These are phyloP conservation scores for Gasterosteus nipponicus DNA, from an alignment of 2,113 vertebrate genomes.

Conservation along the genomic window DNA sequence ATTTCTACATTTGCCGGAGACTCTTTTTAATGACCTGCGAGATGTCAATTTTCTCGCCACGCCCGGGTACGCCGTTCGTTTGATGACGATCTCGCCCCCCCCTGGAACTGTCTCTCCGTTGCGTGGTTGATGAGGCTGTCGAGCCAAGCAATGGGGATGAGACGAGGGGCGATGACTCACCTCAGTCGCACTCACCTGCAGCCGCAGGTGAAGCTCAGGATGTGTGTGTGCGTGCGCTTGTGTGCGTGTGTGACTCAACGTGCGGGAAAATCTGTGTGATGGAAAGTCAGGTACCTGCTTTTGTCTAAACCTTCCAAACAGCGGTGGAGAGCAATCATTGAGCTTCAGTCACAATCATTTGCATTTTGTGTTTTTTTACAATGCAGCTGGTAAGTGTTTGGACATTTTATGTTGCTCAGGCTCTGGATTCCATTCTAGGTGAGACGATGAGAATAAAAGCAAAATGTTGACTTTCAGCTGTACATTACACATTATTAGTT, in stretches of 20 bases:
- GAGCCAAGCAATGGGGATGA: conserved; percentile 49
- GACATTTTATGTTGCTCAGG: neutral
- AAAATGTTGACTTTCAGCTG: neutral
- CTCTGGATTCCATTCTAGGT: neutral
- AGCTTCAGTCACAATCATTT: conserved; percentile 26
- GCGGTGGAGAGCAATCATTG: conserved; percentile 22
- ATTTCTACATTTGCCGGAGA: neutral
- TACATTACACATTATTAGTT: neutral
- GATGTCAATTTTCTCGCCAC: conserved; percentile 19
- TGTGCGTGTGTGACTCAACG: conserved; percentile 13
- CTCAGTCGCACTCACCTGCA: conserved; percentile 55
- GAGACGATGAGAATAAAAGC: neutral
- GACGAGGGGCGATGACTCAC: conserved; percentile 52
- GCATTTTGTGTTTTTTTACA: conserved; percentile 7
- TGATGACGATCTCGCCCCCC: conserved; percentile 41
- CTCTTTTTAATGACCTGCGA: conserved; percentile 15
- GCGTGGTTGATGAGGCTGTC: conserved; percentile 56
- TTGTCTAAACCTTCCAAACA: conserved; percentile 32
- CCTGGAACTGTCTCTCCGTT: conserved; percentile 43
- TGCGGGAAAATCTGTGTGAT: conserved; percentile 12
- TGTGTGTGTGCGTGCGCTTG: neutral
- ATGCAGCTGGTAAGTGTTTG: neutral
- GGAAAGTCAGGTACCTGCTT: conserved; percentile 32
- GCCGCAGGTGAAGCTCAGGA: conserved; percentile 10
- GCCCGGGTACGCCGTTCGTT: neutral